These are phyloP conservation scores for Callorhinus ursinus DNA, from an alignment of 2,113 vertebrate genomes.

Conservation along the genomic window DNA sequence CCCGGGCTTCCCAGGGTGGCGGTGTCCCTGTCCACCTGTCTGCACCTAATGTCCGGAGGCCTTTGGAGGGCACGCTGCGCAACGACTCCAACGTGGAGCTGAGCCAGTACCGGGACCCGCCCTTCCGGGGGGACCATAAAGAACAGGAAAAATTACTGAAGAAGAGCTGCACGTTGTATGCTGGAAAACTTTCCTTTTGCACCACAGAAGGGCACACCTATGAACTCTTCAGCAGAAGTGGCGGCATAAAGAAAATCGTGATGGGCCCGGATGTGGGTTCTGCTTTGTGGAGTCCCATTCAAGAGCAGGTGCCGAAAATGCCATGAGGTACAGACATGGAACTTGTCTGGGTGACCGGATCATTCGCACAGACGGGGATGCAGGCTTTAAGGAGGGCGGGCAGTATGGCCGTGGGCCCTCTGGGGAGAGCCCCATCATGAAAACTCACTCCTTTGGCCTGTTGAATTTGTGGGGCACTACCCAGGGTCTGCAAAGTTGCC, in stretches of 20 bases:
- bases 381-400: conserved; percentile 92
- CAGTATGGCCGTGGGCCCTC: conserved; percentile 93
- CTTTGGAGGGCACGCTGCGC: conserved; percentile 86
- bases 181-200: conserved; percentile 94
- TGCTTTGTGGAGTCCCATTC: conserved; percentile 95
- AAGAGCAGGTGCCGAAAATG: conserved; percentile 89
- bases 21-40: background rate
- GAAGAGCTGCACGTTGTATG: conserved; percentile 91
- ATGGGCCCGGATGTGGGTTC: conserved; percentile 94
- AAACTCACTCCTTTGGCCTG: background rate
- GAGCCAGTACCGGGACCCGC: conserved; percentile 93
- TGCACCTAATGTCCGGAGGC: conserved; percentile 68
- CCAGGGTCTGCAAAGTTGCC: conserved; percentile 21
- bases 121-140: conserved; percentile 90
- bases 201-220: conserved; percentile 95
- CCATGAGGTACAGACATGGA: conserved; percentile 93
- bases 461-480: background rate
- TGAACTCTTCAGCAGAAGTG: conserved; percentile 93
- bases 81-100: conserved; percentile 93
- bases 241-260: conserved; percentile 92
- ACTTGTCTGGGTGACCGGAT: conserved; percentile 92
- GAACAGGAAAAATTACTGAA: conserved; percentile 94
- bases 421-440: conserved; percentile 82
- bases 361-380: conserved; percentile 94
- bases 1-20: fast-evolving